These are phyloP conservation scores for Hyposoter dolosus DNA, from an alignment of 2,888 invertebrate species.

Conservation along the genomic window DNA sequence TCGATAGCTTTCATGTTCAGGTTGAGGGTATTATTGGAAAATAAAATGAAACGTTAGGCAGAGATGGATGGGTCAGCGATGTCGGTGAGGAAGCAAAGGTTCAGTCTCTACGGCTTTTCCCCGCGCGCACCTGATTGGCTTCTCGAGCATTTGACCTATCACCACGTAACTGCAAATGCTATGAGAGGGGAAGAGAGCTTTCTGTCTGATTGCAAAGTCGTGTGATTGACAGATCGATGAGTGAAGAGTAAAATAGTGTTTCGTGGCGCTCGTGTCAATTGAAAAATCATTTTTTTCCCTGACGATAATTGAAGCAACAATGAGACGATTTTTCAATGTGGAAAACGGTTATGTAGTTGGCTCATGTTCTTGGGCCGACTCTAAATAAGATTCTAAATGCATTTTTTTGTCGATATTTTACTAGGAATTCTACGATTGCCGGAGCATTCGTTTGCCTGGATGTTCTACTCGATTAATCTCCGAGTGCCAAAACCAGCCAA, in stretches of 20 bases:
- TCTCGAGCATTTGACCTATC: constrained; percentile 51
- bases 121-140: constrained; percentile 27
- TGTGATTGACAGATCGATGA: constrained; percentile 13
- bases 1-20: neutral
- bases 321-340: neutral
- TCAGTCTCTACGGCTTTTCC: constrained; percentile 25
- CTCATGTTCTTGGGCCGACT: neutral
- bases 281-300: constrained; percentile 2
- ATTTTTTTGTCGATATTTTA: neutral
- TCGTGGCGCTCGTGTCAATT: neutral
- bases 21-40: neutral
- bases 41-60: constrained; percentile 9
- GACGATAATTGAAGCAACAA: neutral
- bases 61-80: constrained; percentile 29
- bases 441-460: constrained; percentile 16
- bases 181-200: neutral
- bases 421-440: neutral
- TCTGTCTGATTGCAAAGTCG: constrained; percentile 10
- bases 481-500: constrained; percentile 39
- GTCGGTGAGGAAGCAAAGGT: constrained; percentile 31
- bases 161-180: constrained; percentile 16
- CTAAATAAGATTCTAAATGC: neutral
- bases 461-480: constrained; percentile 41
- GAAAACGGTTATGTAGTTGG: neutral
- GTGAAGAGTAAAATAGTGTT: constrained; percentile 35